Evolutionary conservation across 2,888 invertebrate species (phyloP).

Genomic region (Spilosoma lubricipeda): DNA sequence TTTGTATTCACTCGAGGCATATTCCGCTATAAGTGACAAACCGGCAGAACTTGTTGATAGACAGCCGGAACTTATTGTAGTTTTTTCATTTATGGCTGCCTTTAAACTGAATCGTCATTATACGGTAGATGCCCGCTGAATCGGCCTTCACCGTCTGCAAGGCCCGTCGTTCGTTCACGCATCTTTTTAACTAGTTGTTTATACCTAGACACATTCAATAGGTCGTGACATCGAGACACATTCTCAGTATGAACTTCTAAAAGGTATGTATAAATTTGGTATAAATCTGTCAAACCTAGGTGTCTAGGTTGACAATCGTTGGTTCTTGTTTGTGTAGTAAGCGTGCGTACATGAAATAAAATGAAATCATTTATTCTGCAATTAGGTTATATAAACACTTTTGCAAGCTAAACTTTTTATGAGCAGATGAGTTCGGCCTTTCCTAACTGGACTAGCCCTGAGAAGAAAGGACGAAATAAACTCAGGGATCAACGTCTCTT

Average conservation of each 20-base stretch:
- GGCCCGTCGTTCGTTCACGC: conserved; percentile 63
- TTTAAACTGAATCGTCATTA: conserved; percentile 51
- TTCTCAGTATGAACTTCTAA: conserved; percentile 36
- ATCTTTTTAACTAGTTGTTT: conserved; percentile 68
- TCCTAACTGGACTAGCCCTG: no score
- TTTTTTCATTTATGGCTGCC: conserved; percentile 41
- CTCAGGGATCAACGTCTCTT: no score
- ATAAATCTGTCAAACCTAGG: not conserved
- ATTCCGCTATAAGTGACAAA: conserved; percentile 41
- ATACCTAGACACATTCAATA: conserved; percentile 57
- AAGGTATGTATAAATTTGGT: not conserved
- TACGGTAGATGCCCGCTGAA: conserved; percentile 41
- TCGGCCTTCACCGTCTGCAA: conserved; percentile 66
- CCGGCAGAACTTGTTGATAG: conserved; percentile 33
- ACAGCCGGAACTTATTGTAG: conserved; percentile 46
- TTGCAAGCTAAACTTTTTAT: no score
- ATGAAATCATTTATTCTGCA: no score
- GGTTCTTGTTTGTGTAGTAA: no score
- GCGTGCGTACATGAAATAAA: no score
- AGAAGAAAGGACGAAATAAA: no score
- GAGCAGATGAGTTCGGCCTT: no score
- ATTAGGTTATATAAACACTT: no score
- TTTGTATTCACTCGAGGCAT: conserved; percentile 34
- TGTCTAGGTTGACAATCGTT: no score
- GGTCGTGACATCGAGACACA: conserved; percentile 39